Conservation (phyloP, 1,140 invertebrate genomes). For the Lepidurus arcticus region DNA sequence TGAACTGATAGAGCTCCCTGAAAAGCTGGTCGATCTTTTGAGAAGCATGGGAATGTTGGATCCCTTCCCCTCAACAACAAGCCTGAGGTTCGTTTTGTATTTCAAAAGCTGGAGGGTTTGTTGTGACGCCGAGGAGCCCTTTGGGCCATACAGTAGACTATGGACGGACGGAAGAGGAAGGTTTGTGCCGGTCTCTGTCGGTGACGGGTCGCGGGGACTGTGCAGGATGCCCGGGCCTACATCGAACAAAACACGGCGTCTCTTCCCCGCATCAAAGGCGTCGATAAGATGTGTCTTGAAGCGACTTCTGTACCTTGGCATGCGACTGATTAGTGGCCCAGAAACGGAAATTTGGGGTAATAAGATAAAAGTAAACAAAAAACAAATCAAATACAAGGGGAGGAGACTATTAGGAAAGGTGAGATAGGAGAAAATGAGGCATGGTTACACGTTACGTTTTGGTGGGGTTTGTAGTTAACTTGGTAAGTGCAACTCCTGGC, state of each 20-base stretch:
- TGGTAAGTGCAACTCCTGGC: not conserved
- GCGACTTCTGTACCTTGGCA: not conserved
- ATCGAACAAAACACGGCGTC: not conserved
- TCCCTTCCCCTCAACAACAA: slow-evolving; percentile 6
- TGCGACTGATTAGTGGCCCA: not conserved
- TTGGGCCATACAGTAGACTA: not conserved
- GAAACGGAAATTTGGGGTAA: not conserved
- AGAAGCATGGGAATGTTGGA: not conserved
- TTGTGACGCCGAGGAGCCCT: not conserved
- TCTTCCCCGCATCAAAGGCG: not conserved
- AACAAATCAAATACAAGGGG: not conserved
- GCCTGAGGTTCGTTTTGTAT: not conserved
- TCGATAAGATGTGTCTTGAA: not conserved
- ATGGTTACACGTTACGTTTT: not conserved
- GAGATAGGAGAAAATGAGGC: not conserved
- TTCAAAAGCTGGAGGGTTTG: slow-evolving; percentile 18
- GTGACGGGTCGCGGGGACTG: not conserved
- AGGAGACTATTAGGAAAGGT: not conserved
- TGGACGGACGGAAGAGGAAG: not conserved
- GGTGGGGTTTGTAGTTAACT: not conserved
- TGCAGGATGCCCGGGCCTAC: not conserved
- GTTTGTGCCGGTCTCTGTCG: too few species aligned
- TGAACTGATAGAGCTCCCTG: slow-evolving; percentile 12
- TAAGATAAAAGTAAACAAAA: not conserved
- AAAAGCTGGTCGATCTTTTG: not conserved